These are phyloP conservation scores for Elachura formosa DNA, from an alignment of 2,113 vertebrate genomes.

Conservation along the genomic window DNA sequence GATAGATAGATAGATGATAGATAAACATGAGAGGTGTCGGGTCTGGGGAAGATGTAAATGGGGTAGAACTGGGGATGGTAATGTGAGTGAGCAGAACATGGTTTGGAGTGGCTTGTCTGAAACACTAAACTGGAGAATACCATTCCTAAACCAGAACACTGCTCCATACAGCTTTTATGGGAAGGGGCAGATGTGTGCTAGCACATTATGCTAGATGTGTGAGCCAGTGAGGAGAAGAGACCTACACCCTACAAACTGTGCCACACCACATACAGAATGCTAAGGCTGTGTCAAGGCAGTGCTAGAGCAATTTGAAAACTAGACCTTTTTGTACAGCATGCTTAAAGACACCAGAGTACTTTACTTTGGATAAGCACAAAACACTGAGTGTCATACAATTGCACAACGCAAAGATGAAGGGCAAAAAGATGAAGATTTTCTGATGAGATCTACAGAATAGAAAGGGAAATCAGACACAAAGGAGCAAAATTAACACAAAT, in stretches of 20 bases:
- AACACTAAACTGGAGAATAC: not conserved
- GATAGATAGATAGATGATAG: too few relatives aligned
- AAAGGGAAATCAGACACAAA: not conserved
- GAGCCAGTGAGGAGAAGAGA: rapidly evolving
- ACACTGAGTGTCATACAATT: not conserved
- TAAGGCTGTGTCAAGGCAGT: not conserved
- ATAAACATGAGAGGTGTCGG: not conserved
- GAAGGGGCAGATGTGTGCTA: not conserved
- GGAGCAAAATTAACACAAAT: not conserved
- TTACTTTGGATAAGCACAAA: not conserved
- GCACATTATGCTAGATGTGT: not conserved
- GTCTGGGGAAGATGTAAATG: not conserved
- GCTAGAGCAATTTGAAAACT: not conserved
- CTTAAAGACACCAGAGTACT: not conserved
- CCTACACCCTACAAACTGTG: rapidly evolving
- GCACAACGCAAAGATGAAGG: not conserved
- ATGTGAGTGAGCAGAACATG: not conserved
- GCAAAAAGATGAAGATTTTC: not conserved
- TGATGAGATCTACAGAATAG: not conserved
- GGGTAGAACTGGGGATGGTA: not conserved
- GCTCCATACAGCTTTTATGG: not conserved
- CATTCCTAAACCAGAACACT: not conserved
- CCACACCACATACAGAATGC: not conserved
- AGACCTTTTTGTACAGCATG: not conserved
- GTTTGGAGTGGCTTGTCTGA: not conserved